Conservation (phyloP, 2,888 invertebrate genomes). For the Anarsia innoxiella region DNA sequence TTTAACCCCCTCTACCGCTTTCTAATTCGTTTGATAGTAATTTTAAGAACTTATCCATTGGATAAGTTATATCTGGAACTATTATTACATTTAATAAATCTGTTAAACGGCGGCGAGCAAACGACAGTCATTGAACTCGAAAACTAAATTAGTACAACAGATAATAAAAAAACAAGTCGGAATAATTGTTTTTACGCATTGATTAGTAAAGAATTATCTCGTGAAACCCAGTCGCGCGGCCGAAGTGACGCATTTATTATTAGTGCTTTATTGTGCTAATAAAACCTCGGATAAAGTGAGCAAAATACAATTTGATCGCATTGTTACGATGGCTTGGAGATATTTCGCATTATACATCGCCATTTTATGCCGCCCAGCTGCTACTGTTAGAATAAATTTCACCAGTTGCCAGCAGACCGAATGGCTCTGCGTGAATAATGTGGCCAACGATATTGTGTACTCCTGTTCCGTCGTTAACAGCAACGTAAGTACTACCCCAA, state of each 20-base stretch:
- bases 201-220: constrained; percentile 43
- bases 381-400: constrained; percentile 53
- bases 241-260: constrained; percentile 41
- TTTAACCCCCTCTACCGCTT: no score
- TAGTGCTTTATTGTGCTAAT: constrained; percentile 26
- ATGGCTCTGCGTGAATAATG: constrained; percentile 60
- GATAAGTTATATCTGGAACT: no score
- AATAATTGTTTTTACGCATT: constrained; percentile 32
- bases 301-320: no score
- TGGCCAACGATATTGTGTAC: constrained; percentile 48
- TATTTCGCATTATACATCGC: constrained; percentile 20
- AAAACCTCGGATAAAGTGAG: no score
- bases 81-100: no score
- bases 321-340: constrained; percentile 29
- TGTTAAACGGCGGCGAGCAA: constrained; percentile 9
- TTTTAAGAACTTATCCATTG: no score
- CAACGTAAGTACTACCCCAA: constrained; percentile 51
- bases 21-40: no score
- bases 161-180: constrained; percentile 37
- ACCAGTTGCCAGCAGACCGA: constrained; percentile 53
- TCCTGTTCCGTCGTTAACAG: constrained; percentile 39
- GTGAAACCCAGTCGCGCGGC: constrained; percentile 39
- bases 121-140: constrained; percentile 16
- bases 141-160: constrained; percentile 25
- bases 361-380: constrained; percentile 26